Evolutionary conservation across 92 coral and sea anemone genomes (phyloP), one percentile per base, ranked within the genome.

Genomic region (Parazoanthus swiftii): DNA sequence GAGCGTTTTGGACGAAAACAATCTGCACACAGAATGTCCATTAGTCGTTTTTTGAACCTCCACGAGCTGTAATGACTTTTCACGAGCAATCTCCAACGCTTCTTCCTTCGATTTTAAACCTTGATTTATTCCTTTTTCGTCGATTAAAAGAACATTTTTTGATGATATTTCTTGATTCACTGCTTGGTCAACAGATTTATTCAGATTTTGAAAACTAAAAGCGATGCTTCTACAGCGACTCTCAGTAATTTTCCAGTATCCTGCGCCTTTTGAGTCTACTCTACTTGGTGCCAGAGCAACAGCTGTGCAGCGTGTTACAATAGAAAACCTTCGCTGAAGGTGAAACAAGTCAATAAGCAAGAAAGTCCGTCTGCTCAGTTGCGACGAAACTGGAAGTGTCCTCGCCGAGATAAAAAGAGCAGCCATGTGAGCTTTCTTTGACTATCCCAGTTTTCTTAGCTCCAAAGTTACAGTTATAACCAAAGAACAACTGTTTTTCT

Each of bases 51-150:
- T 86, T 65, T 92, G 86, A 36, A 92, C 88, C 74, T 92, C 87
- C 14, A 92, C 92, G 29, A 92, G 85, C 33, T 90, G 82, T 11
- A 92, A 70, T 3, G 88, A 89, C 39, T 88, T 88, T 13, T 89
- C 89, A 44, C 85, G 88, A 6, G 94, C 92, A 54, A 70, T 90
- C 42, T 74, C 77, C 43, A 90, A 76, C 14, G 94, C 94, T 43
- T 87, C 89, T 58, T n/a, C 59, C 6, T 79, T 39, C 23, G 92
- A 37, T 79, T 90, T 79, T 15, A 89, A 81, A 7, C 92, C 94
- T 54, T 79, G 76, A 25, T 90, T 90, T 38, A 77, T 87, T 14
- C 94, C 94, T 6, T 89, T 74, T 4, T 83, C 77, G 85, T 90
- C 91, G n/a, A 92, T 88, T 51, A 92, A 78, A 35, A 92, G 38